These are phyloP conservation scores for Cyaniris semiargus DNA, from an alignment of 2,888 invertebrate genomes.

Conservation along the genomic window DNA sequence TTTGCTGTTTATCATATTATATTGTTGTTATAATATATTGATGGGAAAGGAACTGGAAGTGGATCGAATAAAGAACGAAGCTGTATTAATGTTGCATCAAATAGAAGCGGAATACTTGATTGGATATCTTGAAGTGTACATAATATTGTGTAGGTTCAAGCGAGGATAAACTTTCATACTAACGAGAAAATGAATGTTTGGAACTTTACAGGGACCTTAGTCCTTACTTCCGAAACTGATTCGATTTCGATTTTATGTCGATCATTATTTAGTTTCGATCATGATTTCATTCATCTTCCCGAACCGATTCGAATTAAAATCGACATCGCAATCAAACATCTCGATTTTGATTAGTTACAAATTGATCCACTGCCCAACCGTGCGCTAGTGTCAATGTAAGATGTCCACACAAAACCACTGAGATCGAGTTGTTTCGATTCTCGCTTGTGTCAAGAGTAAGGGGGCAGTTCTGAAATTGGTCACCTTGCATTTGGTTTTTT, in stretches of 20 bases:
- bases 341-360: too few relatives aligned
- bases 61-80: not conserved
- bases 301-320: too few relatives aligned
- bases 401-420: too few relatives aligned
- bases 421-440: too few relatives aligned
- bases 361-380: too few relatives aligned
- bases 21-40: too few relatives aligned
- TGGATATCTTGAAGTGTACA: not conserved
- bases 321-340: too few relatives aligned
- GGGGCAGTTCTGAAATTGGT: not conserved
- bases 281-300: too few relatives aligned
- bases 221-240: not conserved
- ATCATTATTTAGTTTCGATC: not conserved
- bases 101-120: not conserved
- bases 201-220: not conserved
- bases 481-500: not conserved
- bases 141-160: not conserved
- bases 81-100: not conserved
- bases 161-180: not conserved
- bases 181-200: not conserved
- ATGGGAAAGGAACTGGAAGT: too few relatives aligned
- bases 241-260: not conserved
- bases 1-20: too few relatives aligned
- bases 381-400: too few relatives aligned
- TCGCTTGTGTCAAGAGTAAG: too few relatives aligned